phyloP scores from a whole-genome alignment of 2,888 invertebrate species.

The Caenorhabditis drosophilae region DNA sequence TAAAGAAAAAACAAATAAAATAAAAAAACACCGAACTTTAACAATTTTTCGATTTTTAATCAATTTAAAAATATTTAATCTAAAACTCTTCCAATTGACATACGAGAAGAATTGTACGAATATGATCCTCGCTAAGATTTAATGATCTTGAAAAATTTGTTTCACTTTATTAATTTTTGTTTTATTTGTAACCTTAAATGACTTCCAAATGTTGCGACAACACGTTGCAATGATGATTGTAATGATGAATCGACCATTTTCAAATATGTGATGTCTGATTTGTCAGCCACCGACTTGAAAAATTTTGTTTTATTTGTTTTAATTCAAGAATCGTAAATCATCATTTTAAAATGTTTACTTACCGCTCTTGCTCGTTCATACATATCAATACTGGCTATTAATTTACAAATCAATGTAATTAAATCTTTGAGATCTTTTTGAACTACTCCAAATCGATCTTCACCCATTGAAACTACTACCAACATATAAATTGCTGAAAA shows the following conservation, averaged over 20 bases:
- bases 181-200: too few species aligned
- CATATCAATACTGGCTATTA: constrained; percentile 36
- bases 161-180: too few species aligned
- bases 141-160: too few species aligned
- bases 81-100: constrained; percentile 23
- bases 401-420: constrained; percentile 19
- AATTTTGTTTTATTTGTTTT: neutral
- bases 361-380: constrained; percentile 46
- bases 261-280: constrained; percentile 29
- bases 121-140: constrained; percentile 22
- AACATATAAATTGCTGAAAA: constrained; percentile 45
- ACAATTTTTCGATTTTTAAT: too few species aligned
- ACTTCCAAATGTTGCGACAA: constrained; percentile 22
- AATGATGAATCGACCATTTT: constrained; percentile 27
- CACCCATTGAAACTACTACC: constrained; percentile 42
- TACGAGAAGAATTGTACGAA: constrained; percentile 21
- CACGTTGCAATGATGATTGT: constrained; percentile 30
- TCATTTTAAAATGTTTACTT: too few species aligned
- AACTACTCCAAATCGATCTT: constrained; percentile 55
- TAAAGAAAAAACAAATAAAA: constrained; percentile 2
- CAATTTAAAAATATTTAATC: too few species aligned
- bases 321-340: too few species aligned
- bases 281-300: constrained; percentile 38
- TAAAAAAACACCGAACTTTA: too few species aligned
- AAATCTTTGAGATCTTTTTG: constrained; percentile 43